Conservation (phyloP, 92 coral and sea anemone species). For the Meandrina meandrites region DNA sequence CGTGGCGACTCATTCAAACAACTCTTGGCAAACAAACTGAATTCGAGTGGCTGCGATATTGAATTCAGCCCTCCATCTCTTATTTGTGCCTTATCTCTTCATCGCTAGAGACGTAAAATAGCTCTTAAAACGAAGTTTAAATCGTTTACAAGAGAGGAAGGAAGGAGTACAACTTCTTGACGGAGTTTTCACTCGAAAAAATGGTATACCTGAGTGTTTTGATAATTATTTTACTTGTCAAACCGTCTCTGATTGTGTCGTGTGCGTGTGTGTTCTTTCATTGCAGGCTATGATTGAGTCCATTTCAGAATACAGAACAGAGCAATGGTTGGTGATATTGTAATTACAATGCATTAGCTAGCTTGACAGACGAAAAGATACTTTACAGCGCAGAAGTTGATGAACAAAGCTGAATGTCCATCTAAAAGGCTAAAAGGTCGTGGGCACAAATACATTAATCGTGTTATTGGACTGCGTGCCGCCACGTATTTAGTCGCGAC, state of each 20-base stretch:
- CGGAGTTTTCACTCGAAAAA: neutral
- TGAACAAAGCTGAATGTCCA: neutral
- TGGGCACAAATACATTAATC: conserved; percentile 13
- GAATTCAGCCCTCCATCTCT: neutral
- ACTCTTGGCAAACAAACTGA: neutral
- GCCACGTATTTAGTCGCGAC: conserved; percentile 11
- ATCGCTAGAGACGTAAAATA: neutral
- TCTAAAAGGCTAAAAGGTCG: conserved; percentile 40
- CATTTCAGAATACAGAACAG: neutral
- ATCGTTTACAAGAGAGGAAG: neutral
- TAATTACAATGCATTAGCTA: neutral
- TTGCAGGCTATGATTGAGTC: neutral
- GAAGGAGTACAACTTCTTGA: neutral
- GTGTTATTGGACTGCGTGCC: conserved; percentile 14
- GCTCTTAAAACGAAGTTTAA: neutral
- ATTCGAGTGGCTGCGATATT: conserved; percentile 2
- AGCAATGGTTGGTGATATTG: neutral
- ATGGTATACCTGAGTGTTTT: neutral
- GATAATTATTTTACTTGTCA: conserved; percentile 1
- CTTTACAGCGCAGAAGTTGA: neutral
- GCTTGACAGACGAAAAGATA: conserved; percentile 31
- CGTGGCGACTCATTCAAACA: conserved; percentile 7
- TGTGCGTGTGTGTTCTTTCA: neutral
- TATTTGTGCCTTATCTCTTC: neutral
- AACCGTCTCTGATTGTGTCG: neutral